Conservation (phyloP, 2,113 vertebrate genomes). For the Saguinus midas region DNA sequence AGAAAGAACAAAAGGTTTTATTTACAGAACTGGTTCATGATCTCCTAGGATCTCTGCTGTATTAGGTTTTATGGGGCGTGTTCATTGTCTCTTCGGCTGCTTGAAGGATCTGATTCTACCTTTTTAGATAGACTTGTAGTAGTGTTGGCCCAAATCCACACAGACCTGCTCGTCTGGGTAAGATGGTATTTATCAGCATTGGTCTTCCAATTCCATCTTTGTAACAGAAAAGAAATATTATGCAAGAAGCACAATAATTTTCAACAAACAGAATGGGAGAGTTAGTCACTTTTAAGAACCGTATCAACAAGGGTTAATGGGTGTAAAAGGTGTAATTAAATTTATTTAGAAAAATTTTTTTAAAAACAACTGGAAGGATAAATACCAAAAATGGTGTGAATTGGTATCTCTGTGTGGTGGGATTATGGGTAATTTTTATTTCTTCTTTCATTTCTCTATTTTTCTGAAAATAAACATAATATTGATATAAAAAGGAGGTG, state of each 20-base stretch:
- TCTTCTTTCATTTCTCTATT: neutral
- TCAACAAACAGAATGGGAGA: neutral
- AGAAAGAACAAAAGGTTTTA: neutral
- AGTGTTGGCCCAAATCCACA: neutral
- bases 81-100: neutral
- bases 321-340: neutral
- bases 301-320: neutral
- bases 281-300: neutral
- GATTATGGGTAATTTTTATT: neutral
- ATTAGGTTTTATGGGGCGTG: neutral
- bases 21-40: neutral
- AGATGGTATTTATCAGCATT: neutral
- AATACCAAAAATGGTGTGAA: neutral
- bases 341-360: neutral
- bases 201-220: neutral
- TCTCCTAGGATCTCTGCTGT: neutral
- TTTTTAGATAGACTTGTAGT: neutral
- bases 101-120: neutral
- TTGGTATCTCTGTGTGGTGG: neutral
- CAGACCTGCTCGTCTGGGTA: neutral
- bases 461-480: neutral
- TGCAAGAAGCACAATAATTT: neutral
- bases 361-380: neutral
- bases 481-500: neutral
- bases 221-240: neutral